Evolutionary conservation across 2,797 vertebrate genomes (phyloP).

Genomic region (Cynopterus sphinx): DNA sequence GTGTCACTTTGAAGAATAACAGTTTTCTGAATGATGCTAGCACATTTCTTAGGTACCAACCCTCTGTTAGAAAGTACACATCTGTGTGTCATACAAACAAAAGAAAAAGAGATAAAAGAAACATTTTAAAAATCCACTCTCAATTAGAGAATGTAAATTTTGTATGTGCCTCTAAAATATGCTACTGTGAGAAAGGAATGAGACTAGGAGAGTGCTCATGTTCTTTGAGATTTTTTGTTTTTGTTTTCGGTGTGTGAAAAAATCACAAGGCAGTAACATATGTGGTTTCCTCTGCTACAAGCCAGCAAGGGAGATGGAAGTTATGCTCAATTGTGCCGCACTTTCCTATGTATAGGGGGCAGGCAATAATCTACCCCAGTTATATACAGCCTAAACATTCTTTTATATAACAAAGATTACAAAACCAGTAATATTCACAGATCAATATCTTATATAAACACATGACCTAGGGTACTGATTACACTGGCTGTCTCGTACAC

Average conservation of each 20-base stretch:
- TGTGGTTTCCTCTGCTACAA: conserved; percentile 81
- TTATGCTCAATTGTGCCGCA: conserved; percentile 84
- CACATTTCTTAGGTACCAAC: conserved; percentile 86
- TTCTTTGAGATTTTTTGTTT: conserved; percentile 75
- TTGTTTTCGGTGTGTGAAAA: conserved; percentile 81
- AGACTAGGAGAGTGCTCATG: conserved; percentile 77
- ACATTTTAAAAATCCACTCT: conserved; percentile 31
- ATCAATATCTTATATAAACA: conserved; percentile 76
- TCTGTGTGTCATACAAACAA: conserved; percentile 90
- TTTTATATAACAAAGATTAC: conserved; percentile 87
- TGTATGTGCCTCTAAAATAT: conserved; percentile 87
- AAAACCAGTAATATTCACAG: conserved; percentile 86
- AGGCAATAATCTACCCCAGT: conserved; percentile 78
- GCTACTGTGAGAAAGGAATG: conserved; percentile 60
- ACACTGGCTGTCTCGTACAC: conserved; percentile 70
- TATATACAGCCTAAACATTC: conserved; percentile 84
- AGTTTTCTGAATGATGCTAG: conserved; percentile 81
- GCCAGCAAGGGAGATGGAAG: conserved; percentile 84
- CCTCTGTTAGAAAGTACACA: conserved; percentile 87
- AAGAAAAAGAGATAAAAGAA: neutral
- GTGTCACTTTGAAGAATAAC: conserved; percentile 83
- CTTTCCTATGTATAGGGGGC: conserved; percentile 81
- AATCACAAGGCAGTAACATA: conserved; percentile 85
- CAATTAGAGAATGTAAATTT: conserved; percentile 86
- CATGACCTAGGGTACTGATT: conserved; percentile 72